Evolutionary conservation across 2,113 vertebrate genomes (phyloP), one percentile per base, ranked within the genome.

Genomic region (Callospermophilus lateralis): DNA sequence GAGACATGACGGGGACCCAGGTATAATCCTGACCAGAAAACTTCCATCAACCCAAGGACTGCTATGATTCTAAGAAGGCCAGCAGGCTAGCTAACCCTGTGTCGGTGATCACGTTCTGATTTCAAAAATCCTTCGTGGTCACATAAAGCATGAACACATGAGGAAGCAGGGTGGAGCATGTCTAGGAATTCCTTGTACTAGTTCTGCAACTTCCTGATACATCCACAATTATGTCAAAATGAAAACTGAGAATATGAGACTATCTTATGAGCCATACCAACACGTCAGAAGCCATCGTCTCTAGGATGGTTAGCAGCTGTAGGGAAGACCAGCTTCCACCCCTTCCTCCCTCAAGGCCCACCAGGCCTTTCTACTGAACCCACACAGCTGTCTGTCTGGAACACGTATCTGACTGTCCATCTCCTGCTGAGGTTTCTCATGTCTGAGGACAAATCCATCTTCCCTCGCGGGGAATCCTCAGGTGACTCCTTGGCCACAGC

Each of bases 141-240:
- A 61, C 32, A 30, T 65, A 90, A 90, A 86, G 73, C n/a, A 9
- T 70, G 39, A 58, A 61, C n/a, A 84, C 39, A 45, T 53, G 6
- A 37, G 22, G 26, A 84, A 93, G 20, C 39, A 88, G 19, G 8
- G 20, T 65, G 2, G 77, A 68, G 8, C 78, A 4, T 45, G 32
- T 20, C 24, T 8, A 65, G 80, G 51, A 89, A 92, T 94, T 81
- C 17, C 39, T 76, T 61, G 30, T n/a, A 26, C 37, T 7, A 42
- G 51, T 85, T 95, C 76, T 61, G 11, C 17, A 83, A 78, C 5
- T 30, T 91, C 48, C 73, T 45, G 12, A 45, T 68, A 74, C 87
- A 84, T 67, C 53, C 92, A n/a, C 93, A 89, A 78, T 93, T 78
- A 93, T 81, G 94, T 81, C 37, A 30, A 94, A 95, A 55, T 76